Evolutionary conservation across 1,140 invertebrate species (phyloP), one percentile per base, ranked within the genome.

Genomic region (Tetragonula clypearis): DNA sequence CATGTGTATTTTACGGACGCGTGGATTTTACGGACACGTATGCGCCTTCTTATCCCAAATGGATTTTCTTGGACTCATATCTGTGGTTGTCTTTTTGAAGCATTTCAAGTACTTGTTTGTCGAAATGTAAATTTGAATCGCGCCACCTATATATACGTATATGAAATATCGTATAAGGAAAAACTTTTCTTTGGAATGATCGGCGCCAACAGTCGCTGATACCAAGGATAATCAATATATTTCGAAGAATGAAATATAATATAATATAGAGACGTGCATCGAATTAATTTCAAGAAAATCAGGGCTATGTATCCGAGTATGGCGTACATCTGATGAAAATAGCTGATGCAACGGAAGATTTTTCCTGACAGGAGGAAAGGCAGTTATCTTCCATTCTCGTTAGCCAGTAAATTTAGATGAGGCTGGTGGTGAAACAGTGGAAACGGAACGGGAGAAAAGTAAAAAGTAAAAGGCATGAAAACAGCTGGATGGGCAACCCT

Each of bases 381-480:
- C 53, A 49, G 11, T 49, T n/a, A 35, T 19, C 30, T 71, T 19
- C n/a, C 23, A 41, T 81, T 73, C 79, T 74, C 69, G 58, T n/a
- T 74, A 26, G 56, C 26, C 69, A 15, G 26, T 74, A 82, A 73
- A 81, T n/a, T 73, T 26, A 73, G 53, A 41, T 15, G 79, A 56
- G n/a, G 15, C 66, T 14, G 60, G 77, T 62, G 77, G 66, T 4
- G 65, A 56, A 62, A 53, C 65, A 23, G 26, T 2, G 15, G 26
- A 56, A 74, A 74, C 72, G 72, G 49, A 14, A n/a, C 17, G 55
- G 55, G 35, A 49, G 82, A 66, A 71, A 55, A 71, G 15, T 35
- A 78, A 72, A 71, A 78, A 56, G 23, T 2, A 19, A 49, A 72
- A 72, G 79, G 68, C 78, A 74, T 72, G 78, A 88, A 82, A 87